Base-by-base conservation (phyloP, 1,140 invertebrate genomes). In the Caerostris extrusa region DNA sequence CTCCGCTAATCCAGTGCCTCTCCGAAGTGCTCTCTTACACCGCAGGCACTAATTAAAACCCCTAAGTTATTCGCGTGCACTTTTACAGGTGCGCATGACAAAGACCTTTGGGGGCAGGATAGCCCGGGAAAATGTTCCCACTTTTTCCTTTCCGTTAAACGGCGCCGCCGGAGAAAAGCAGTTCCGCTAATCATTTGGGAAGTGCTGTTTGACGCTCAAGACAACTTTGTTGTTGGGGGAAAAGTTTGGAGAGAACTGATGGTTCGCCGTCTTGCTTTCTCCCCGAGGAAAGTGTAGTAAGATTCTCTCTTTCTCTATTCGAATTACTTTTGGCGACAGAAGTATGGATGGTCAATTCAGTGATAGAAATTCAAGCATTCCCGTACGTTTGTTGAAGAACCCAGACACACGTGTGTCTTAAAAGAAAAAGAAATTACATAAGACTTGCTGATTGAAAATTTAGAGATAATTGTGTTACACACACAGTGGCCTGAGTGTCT, bases 71-170 rank as follows among this genome's bases (percentile, higher is more conserved):
- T 85, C 82, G 82, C 57, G 82, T 57, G 82, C 82, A 85, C 82
- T 85, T 85, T 85, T 58, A 85, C 82, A 85, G 82, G 82, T 85
- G 82, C 82, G 55, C n/a, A 55, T 85, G 82, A 85, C 82, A 85
- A 85, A 85, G 82, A 60, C 82, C 82, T n/a, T 58, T 60, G n/a
- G n/a, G n/a, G 55, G 58, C 55, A 19, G 82, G 82, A 85, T 55
- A 85, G 82, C 82, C 82, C 3, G n/a, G 64, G 55, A 58, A 85
- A 19, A 58, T 85, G 57, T 60, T n/a, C 82, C 19, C 82, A 85
- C 82, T 85, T 85, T 57, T 85, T 55, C 57, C 58, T 82, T 56
- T 85, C 82, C 82, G 58, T 85, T 85, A 58, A 85, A 85, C 58
- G 82, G 17, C 56, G 19, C 55, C 19, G 82, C 57, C 82, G 19